Evolutionary conservation across 2,113 vertebrate species (phyloP).

Genomic region (Dipodomys stephensi): DNA sequence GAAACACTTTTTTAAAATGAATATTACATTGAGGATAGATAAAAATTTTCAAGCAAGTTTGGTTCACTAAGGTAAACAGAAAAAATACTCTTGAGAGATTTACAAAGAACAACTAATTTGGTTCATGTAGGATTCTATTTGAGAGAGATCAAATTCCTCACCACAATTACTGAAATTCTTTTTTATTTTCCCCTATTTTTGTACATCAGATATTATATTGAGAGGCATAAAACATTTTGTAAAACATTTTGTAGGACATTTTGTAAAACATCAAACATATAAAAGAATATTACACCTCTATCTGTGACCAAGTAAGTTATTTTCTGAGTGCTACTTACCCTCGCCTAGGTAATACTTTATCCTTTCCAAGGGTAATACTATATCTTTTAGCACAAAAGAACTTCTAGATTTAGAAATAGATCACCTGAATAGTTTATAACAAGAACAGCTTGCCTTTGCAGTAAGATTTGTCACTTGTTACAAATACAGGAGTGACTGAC

Average conservation of each 20-base stretch:
- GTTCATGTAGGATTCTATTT: constrained; percentile 10
- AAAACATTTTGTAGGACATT: background rate
- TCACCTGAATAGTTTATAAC: background rate
- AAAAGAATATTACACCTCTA: constrained; percentile 4
- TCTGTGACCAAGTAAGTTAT: background rate
- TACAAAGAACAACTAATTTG: constrained; percentile 59
- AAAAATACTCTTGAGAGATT: constrained; percentile 67
- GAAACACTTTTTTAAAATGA: constrained; percentile 83
- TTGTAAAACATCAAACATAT: background rate
- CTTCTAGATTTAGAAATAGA: constrained; percentile 13
- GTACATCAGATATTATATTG: background rate
- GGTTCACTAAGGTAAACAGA: constrained; percentile 78
- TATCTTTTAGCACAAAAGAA: constrained; percentile 14
- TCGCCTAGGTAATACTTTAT: too few relatives aligned
- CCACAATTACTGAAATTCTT: background rate
- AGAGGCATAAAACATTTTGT: background rate
- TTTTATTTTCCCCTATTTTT: background rate
- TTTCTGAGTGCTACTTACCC: background rate
- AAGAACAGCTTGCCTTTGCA: background rate
- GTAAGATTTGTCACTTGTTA: constrained; percentile 6
- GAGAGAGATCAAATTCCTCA: constrained; percentile 26
- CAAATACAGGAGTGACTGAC: background rate
- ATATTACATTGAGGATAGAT: constrained; percentile 76
- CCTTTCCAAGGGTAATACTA: background rate
- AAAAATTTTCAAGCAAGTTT: constrained; percentile 82